Base-by-base conservation (phyloP, 1,140 invertebrate species). In the Asobara japonica region DNA sequence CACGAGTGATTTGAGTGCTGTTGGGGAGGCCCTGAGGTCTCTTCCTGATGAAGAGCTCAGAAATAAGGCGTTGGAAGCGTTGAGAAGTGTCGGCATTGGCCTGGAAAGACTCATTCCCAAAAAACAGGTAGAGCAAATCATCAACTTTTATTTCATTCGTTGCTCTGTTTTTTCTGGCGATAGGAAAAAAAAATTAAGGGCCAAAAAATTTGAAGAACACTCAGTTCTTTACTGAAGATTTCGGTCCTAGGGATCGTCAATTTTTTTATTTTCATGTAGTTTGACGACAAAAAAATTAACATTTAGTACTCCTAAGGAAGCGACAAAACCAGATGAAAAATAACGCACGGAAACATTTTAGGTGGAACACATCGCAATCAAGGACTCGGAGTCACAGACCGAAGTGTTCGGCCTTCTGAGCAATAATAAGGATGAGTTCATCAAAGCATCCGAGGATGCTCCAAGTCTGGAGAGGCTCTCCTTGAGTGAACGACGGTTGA, bases 81-180 rank as follows among this genome's bases (percentile, higher is more conserved):
- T 76, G 13, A 45, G 11, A 72, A 76, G 1, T 72, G 75, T 60
- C 65, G 41, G 75, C 8, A 74, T 74, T 7, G 72, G 72, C 0
- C 20, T 56, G 2, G 69, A 74, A 36, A 67, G 65, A 20, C 36
- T 71, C 33, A 60, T 74, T n/a, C 72, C 75, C 0, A 67, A 69
- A 13, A 30, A 60, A 30, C 41, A 65, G 0, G 22, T 27, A 10
- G 69, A 76, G 16, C 25, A 56, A 33, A n/a, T n/a, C n/a, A n/a
- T n/a, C n/a, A n/a, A n/a, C n/a, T n/a, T n/a, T n/a, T n/a, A n/a
- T n/a, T n/a, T n/a, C n/a, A n/a, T n/a, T n/a, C n/a, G n/a, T n/a
- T n/a, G n/a, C n/a, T n/a, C n/a, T n/a, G n/a, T n/a, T n/a, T n/a
- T n/a, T n/a, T n/a, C n/a, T n/a, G n/a, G n/a, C n/a, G n/a, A n/a